These are phyloP conservation scores for Heliconius aoede DNA, from an alignment of 2,888 invertebrate species.

Conservation along the genomic window DNA sequence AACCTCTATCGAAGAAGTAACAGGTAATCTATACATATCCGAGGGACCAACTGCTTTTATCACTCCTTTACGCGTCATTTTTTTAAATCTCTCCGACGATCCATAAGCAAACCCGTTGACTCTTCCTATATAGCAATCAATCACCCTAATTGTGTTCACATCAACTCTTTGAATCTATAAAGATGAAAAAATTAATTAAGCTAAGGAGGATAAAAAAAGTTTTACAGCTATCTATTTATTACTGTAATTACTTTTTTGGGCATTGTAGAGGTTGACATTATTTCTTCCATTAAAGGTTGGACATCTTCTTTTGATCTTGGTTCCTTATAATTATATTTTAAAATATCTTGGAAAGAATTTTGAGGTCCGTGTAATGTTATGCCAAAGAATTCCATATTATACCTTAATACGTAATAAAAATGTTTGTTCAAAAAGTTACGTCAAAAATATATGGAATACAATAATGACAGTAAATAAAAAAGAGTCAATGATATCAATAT, in stretches of 20 bases:
- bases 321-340: conserved; percentile 75
- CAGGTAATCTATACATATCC: conserved; percentile 78
- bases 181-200: background rate
- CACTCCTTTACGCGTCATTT: conserved; percentile 80
- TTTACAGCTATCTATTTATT: no score
- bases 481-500: background rate
- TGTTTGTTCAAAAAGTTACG: background rate
- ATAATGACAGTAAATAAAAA: background rate
- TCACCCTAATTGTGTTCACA: conserved; percentile 65
- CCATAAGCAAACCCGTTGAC: conserved; percentile 83
- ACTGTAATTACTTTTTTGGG: conserved; percentile 56
- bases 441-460: background rate
- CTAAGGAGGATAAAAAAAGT: no score
- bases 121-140: conserved; percentile 79
- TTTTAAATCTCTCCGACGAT: conserved; percentile 72
- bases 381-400: conserved; percentile 82
- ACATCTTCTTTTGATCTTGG: conserved; percentile 69
- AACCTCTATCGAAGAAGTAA: conserved; percentile 72
- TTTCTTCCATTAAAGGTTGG: conserved; percentile 62
- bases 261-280: conserved; percentile 62
- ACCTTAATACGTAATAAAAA: background rate
- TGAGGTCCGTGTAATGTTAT: conserved; percentile 77
- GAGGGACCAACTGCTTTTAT: conserved; percentile 81
- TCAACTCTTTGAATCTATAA: conserved; percentile 63
- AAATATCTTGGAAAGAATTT: conserved; percentile 76